Base-by-base conservation (phyloP, 1,140 invertebrate species). In the Drosophila nikananu region DNA sequence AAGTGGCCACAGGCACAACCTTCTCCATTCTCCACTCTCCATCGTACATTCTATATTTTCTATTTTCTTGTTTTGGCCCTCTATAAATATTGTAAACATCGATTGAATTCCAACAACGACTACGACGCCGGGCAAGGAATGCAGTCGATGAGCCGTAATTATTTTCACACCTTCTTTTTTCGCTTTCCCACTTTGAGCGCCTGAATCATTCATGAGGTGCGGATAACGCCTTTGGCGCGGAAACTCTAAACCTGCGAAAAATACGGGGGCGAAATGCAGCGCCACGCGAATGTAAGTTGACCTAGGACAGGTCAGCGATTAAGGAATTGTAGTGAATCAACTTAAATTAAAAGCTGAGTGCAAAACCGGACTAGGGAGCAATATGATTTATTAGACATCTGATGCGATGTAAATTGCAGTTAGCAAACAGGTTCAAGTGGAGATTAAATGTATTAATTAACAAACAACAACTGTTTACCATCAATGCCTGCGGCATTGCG, bases 41-140 rank as follows among this genome's bases (percentile, higher is more conserved):
- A 39, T 39, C 5, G 13, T 15, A 15, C 42, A 21, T 49, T 49
- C 21, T 51, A 10, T 7, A 58, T 57, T 55, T 30, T 30, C 27
- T n/a, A 41, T 49, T 35, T 66, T 62, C 25, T 52, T 57, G 19
- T 37, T 23, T 39, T 23, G 19, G 32, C 5, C 23, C 15, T 55
- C 32, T 65, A 77, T 84, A 86, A 77, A 86, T 86, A 84, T 84
- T 81, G 44, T 60, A 76, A 72, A 52, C 55, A 55, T 15, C 78
- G 65, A 74, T 81, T 86, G 65, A 60, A 44, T 74, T 68, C 23
- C 49, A 75, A 23, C 42, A 12, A 52, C 25, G 25, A 51, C 23
- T 8, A 62, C 32, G 27, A 13, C 27, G 25, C 10, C 23, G 48
- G 9, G 17, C 25, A 35, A 23, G 64, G 73, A 80, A 71, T 83